These are phyloP conservation scores for Daubentonia madagascariensis DNA, from an alignment of 2,113 vertebrate species.

Conservation along the genomic window DNA sequence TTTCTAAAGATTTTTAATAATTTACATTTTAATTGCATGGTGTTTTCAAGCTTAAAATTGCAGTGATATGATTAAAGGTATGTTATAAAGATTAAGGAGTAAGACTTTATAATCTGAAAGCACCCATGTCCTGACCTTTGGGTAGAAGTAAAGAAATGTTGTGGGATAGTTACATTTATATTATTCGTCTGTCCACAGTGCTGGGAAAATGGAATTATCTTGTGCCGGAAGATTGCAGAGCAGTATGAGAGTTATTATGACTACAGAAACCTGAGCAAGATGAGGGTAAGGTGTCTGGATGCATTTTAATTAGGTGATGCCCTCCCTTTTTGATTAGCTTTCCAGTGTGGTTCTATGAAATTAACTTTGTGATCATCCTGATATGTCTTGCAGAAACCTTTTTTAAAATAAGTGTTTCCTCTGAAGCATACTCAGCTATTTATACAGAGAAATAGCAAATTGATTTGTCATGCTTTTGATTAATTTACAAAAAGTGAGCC, in stretches of 20 bases:
- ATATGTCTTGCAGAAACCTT: background rate
- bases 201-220: slow-evolving; percentile 98
- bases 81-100: background rate
- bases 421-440: background rate
- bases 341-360: background rate
- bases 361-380: background rate
- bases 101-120: background rate
- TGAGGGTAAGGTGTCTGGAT: slow-evolving; percentile 89
- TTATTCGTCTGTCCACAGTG: slow-evolving; percentile 85
- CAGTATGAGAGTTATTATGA: slow-evolving; percentile 98
- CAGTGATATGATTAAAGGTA: background rate
- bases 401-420: background rate
- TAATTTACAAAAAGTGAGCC: background rate
- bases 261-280: slow-evolving; percentile 99
- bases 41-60: background rate
- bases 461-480: background rate
- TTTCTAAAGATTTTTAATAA: background rate
- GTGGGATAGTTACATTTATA: background rate
- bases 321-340: slow-evolving; percentile 18
- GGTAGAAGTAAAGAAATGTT: background rate
- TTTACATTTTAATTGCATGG: background rate
- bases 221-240: slow-evolving; percentile 97
- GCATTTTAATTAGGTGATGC: background rate
- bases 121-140: background rate
- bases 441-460: slow-evolving; percentile 19